Conservation (phyloP, 2,888 invertebrate genomes). For the Myopa tessellatipennis region DNA sequence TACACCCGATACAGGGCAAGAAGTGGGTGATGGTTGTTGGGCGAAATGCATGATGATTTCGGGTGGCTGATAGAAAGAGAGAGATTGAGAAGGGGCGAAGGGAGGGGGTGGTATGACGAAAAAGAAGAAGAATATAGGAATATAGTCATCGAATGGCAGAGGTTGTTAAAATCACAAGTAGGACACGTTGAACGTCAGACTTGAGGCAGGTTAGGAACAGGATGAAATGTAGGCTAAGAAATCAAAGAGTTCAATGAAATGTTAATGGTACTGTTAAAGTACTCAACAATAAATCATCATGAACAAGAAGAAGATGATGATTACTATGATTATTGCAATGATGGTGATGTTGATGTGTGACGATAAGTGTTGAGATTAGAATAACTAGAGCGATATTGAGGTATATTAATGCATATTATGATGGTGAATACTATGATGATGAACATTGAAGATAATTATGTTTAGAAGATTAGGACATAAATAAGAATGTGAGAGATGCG, state of each 20-base stretch:
- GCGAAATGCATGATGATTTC: neutral
- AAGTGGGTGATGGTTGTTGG: slow-evolving; percentile 1
- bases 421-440: neutral
- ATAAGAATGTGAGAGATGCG: no score
- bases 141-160: no score
- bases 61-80: neutral
- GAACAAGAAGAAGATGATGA: neutral
- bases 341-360: neutral
- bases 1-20: slow-evolving; percentile 25
- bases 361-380: neutral
- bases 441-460: neutral
- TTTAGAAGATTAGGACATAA: neutral
- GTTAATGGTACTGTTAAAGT: neutral
- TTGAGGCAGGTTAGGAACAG: slow-evolving; percentile 58
- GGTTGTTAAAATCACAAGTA: neutral
- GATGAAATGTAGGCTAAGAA: slow-evolving; percentile 26
- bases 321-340: neutral
- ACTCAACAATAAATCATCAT: neutral
- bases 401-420: neutral
- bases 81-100: neutral
- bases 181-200: slow-evolving; percentile 49
- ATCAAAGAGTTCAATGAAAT: neutral
- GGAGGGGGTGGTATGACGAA: neutral
- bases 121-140: neutral
- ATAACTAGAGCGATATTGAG: neutral